These are phyloP conservation scores for Misgurnus mizolepis DNA, from an alignment of 2,113 vertebrate genomes.

Conservation along the genomic window DNA sequence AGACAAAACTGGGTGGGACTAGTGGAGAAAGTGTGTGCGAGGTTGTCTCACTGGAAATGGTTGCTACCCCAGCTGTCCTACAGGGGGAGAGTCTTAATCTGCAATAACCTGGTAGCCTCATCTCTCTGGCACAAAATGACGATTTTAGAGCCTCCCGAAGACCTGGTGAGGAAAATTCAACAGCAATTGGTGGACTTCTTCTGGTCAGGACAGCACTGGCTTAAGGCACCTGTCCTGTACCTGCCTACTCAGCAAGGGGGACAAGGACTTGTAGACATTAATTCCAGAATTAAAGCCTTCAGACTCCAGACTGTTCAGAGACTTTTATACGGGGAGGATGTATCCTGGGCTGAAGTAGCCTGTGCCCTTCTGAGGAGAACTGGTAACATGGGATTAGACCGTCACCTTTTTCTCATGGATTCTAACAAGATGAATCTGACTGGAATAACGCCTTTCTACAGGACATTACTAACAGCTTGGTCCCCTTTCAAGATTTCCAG, in stretches of 20 bases:
- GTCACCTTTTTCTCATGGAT: too few species aligned
- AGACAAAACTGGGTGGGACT: not conserved
- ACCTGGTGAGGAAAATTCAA: not conserved
- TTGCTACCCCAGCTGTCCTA: not conserved
- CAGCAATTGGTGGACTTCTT: not conserved
- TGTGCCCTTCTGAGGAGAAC: not conserved
- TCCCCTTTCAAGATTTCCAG: too few species aligned
- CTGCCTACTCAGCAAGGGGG: not conserved
- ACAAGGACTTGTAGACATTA: not conserved
- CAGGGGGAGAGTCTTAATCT: not conserved
- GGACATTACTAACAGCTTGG: too few species aligned
- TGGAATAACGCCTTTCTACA: too few species aligned
- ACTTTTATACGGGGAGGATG: slow-evolving; percentile 8
- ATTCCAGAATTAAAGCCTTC: not conserved
- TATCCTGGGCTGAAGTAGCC: slow-evolving; percentile 12
- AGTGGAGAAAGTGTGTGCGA: not conserved
- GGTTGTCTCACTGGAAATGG: not conserved
- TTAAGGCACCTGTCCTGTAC: not conserved
- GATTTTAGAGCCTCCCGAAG: not conserved
- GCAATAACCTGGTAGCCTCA: not conserved
- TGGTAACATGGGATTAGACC: too few species aligned
- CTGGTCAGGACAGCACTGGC: not conserved
- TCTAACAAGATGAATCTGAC: too few species aligned
- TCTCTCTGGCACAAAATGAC: not conserved
- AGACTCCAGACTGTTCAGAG: not conserved